Base-by-base conservation (phyloP, 1,140 invertebrate species). In the Euura saliciscinereae region DNA sequence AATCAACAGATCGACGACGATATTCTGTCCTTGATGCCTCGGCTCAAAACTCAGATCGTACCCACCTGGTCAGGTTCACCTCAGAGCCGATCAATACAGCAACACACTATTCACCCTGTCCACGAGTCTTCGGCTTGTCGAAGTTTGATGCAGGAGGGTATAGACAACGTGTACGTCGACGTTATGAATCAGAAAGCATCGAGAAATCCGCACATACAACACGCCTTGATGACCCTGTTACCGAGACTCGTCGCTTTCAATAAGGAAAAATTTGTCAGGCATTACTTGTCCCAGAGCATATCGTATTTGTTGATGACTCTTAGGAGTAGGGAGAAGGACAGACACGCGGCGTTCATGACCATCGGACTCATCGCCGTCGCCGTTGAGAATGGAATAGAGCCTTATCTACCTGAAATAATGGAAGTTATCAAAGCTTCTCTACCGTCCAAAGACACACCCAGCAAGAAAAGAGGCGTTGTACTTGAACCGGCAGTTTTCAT, bases 221-320 rank as follows among this genome's bases (percentile, higher is more conserved):
- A 97, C 80, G 92, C 95, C 1, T 84, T 99, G 7, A 89, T 99
- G 71, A 93, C 93, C 43, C 91, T 99, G 64, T 88, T 99, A 74
- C 98, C 98, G n/a, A 90, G 97, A 70, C 85, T 99, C n/a, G 97
- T 96, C 6, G 96, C 97, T 10, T 98, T 99, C 77, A 93, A 97
- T 83, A 93, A 92, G 71, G 91, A 92, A n/a, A 90, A 91, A 46
- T 99, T 98, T 78, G 90, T 93, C 2, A 89, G 89, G 51, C 90
- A 95, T 77, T 94, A 97, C 87, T 86, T 98, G 2, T 90, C 89
- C 13, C 90, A 91, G 1, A 93, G 95, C 2, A 92, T 99, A 83
- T 88, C 88, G 69, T 96, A 97, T 83, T 87, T 99, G 46, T 84
- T 98, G 68, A 86, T 86, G 4, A 94, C 91, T 42, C 82, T 98